Percentiles rank a stretch among this genome's conserved stretches.
These are phyloP conservation scores for Artibeus lituratus DNA, from an alignment of 2,797 vertebrate genomes.

Conservation along the genomic window DNA sequence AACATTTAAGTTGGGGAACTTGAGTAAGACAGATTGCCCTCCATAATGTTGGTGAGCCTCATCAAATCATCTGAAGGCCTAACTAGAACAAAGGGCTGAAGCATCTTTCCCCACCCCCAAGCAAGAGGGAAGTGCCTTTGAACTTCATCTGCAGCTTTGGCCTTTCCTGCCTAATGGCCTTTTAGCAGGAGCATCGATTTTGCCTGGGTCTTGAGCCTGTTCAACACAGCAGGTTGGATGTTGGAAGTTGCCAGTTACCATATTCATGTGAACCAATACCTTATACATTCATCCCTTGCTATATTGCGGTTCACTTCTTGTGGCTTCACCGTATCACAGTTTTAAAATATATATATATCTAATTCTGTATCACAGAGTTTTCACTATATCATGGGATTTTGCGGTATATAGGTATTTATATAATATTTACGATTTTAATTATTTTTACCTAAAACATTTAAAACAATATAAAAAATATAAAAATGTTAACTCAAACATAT, in stretches of 20 bases:
- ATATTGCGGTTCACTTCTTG: too few relatives aligned
- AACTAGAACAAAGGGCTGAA: neutral
- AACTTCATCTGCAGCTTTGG: neutral
- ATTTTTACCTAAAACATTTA: too few relatives aligned
- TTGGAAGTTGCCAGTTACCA: neutral
- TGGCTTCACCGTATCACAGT: too few relatives aligned
- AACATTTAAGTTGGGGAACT: neutral
- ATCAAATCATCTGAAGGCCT: neutral
- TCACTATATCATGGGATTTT: too few relatives aligned
- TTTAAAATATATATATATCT: too few relatives aligned
- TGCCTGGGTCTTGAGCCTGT: neutral
- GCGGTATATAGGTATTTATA: too few relatives aligned
- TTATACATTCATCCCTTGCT: neutral
- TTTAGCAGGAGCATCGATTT: neutral
- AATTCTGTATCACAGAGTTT: too few relatives aligned
- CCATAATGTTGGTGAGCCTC: too few relatives aligned
- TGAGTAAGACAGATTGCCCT: neutral
- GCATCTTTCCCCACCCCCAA: neutral
- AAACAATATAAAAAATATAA: too few relatives aligned
- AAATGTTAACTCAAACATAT: too few relatives aligned
- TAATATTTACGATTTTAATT: too few relatives aligned
- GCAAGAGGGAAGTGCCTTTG: neutral
- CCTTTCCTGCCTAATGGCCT: neutral
- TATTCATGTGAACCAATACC: neutral
- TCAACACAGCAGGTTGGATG: neutral